These are phyloP conservation scores for Euura saliciscinereae DNA, from an alignment of 1,140 invertebrate genomes.

Conservation along the genomic window DNA sequence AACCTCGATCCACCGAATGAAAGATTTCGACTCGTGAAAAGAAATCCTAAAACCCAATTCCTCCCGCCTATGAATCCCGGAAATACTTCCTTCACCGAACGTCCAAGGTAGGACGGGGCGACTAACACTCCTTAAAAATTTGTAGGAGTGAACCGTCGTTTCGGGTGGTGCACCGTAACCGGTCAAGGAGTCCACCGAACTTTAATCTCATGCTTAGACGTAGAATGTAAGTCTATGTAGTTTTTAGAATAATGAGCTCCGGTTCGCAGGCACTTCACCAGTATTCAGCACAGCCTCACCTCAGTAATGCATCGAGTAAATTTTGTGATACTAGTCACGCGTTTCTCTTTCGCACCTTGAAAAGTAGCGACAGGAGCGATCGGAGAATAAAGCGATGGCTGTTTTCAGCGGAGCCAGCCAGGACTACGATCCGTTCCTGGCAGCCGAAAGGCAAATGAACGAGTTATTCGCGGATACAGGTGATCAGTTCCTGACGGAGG, in stretches of 20 bases:
- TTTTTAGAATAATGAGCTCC: too few species aligned
- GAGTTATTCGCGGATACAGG: slow-evolving; percentile 64
- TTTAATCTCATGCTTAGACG: slow-evolving; percentile 54
- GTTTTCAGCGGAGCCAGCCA: slow-evolving; percentile 52
- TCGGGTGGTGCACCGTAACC: slow-evolving; percentile 48
- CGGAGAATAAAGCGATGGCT: slow-evolving; percentile 15
- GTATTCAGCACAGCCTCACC: too few species aligned
- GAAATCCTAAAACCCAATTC: slow-evolving; percentile 26
- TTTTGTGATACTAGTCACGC: too few species aligned
- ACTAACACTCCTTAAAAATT: slow-evolving; percentile 22
- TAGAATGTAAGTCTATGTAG: slow-evolving; percentile 52
- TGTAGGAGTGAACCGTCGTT: slow-evolving; percentile 41
- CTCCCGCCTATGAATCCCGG: slow-evolving; percentile 34
- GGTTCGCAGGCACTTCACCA: too few species aligned
- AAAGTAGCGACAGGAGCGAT: background rate
- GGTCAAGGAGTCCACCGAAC: slow-evolving; percentile 49
- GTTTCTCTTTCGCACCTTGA: too few species aligned
- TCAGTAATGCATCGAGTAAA: too few species aligned
- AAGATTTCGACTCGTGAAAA: slow-evolving; percentile 21
- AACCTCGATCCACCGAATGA: slow-evolving; percentile 22
- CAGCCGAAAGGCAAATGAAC: slow-evolving; percentile 73
- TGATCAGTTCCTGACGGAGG: slow-evolving; percentile 35
- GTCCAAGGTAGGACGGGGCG: slow-evolving; percentile 26
- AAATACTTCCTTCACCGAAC: slow-evolving; percentile 9
- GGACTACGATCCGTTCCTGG: slow-evolving; percentile 70